Conservation (phyloP, 64 coral and sea anemone genomes). For the Porites lutea region DNA sequence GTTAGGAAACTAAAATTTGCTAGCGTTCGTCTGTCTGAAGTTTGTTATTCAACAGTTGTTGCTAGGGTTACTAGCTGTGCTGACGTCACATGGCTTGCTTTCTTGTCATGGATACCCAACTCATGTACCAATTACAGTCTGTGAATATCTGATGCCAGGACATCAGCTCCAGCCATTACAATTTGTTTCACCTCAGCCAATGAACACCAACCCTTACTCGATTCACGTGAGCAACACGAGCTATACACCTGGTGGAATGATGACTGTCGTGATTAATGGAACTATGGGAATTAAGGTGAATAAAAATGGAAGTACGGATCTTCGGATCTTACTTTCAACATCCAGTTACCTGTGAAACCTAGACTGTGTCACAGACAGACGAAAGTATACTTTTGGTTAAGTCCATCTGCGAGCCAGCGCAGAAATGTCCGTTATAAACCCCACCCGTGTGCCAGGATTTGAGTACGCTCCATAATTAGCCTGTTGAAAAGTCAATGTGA, state of each 20-base stretch:
- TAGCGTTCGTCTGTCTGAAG: no score
- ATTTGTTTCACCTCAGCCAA: background rate
- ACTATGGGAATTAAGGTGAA: constrained; percentile 28
- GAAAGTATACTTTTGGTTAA: no score
- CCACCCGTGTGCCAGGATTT: no score
- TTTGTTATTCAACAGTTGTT: background rate
- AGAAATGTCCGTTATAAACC: no score
- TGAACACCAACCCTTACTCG: constrained; percentile 51
- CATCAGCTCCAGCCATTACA: background rate
- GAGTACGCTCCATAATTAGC: no score
- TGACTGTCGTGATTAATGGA: constrained; percentile 63
- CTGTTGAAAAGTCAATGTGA: no score
- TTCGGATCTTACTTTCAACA: no score
- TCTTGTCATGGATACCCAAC: constrained; percentile 33
- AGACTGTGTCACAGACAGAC: no score
- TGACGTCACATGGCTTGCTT: constrained; percentile 1
- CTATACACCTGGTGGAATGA: constrained; percentile 55
- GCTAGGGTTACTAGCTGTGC: background rate
- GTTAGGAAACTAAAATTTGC: no score
- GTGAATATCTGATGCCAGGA: constrained; percentile 38
- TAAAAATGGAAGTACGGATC: no score
- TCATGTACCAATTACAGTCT: constrained; percentile 74
- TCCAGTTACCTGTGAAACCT: no score
- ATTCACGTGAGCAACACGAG: constrained; percentile 66
- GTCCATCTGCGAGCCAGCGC: no score